Conservation (phyloP, 2,888 invertebrate genomes). For the Timema podura region DNA sequence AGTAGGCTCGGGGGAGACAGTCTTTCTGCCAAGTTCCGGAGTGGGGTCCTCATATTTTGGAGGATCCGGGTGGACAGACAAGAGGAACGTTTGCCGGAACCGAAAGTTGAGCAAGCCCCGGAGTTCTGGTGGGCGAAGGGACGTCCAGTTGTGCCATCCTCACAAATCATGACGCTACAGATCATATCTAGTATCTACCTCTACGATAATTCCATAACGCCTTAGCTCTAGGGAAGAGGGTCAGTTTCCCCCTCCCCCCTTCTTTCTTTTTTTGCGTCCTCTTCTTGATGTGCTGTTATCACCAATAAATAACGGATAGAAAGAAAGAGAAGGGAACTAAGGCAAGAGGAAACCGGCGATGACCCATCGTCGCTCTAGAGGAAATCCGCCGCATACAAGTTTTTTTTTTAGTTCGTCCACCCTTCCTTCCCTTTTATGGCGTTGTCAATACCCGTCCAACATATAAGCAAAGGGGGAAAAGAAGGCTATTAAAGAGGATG, state of each 20-base stretch:
- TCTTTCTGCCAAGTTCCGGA: no score
- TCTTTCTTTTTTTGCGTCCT: conserved; percentile 16
- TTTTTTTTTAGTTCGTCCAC: conserved; percentile 12
- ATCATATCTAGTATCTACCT: conserved; percentile 27
- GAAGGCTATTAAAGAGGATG: conserved; percentile 22
- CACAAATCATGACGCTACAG: conserved; percentile 24
- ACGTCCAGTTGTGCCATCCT: no score
- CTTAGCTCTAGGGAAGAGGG: conserved; percentile 16
- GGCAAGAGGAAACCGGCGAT: conserved; percentile 21
- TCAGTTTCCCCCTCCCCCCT: not conserved
- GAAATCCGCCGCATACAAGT: conserved; percentile 23
- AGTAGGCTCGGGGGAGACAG: no score
- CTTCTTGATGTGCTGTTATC: conserved; percentile 31
- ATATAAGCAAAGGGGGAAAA: conserved; percentile 17
- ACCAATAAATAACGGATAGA: conserved; percentile 32
- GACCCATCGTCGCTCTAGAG: conserved; percentile 24
- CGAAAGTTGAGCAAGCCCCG: conserved; percentile 1
- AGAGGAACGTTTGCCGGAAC: not conserved
- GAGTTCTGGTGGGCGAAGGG: not conserved
- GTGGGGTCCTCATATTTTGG: no score
- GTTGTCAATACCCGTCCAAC: conserved; percentile 23
- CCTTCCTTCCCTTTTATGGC: conserved; percentile 20
- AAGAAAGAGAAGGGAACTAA: conserved; percentile 14
- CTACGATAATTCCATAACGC: conserved; percentile 26
- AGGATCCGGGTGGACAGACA: no score